A percentile compares a stretch with the other conserved stretches of the same genome.
Evolutionary conservation across 2,113 vertebrate genomes (phyloP).

Genomic region (Willisornis vidua): DNA sequence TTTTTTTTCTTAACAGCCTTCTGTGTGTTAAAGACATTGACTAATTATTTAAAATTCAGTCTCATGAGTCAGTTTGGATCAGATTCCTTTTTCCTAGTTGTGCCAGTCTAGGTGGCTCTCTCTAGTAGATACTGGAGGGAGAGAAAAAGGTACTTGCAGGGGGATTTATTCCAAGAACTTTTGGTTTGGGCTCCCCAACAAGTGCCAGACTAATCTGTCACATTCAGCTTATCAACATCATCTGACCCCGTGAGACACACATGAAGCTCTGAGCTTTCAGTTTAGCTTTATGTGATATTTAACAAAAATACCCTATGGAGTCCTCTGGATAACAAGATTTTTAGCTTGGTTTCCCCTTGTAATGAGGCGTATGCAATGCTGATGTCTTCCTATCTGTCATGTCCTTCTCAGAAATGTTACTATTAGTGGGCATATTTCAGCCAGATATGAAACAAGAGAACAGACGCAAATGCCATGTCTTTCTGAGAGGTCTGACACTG

Average conservation of each 20-base stretch:
- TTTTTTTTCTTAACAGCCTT: background rate
- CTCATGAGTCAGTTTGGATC: background rate
- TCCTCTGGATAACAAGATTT: background rate
- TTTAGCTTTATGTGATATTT: background rate
- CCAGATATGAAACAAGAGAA: background rate
- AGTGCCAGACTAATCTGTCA: background rate
- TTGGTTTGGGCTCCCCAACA: background rate
- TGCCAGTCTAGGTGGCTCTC: background rate
- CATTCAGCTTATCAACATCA: background rate
- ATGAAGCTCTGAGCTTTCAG: background rate
- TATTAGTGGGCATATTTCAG: background rate
- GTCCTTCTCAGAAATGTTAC: background rate
- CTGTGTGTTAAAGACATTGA: background rate
- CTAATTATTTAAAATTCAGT: background rate
- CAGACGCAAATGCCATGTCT: background rate
- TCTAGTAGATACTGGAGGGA: background rate
- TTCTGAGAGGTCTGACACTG: background rate
- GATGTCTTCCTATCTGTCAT: background rate
- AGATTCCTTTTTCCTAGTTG: background rate
- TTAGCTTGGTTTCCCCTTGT: conserved; percentile 12
- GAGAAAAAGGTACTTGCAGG: background rate
- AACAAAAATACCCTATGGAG: background rate
- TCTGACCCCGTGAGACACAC: background rate
- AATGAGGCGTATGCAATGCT: background rate
- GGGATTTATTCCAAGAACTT: background rate